Base-by-base conservation (phyloP, 2,888 invertebrate genomes). In the Acanthacorydalis orientalis region DNA sequence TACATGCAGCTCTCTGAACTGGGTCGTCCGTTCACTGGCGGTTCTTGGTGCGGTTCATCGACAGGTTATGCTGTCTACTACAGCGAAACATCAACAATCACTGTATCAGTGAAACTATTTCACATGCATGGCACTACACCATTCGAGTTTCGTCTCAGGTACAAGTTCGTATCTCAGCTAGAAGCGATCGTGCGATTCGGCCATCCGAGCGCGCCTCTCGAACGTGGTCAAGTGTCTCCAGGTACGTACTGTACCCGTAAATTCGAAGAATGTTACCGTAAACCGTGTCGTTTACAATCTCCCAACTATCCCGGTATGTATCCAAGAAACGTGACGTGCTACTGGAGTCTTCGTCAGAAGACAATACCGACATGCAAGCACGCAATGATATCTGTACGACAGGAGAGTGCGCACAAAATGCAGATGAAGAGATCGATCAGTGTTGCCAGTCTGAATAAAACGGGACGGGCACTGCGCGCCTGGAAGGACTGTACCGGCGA, bases 271-370 rank as follows among this genome's bases (percentile, higher is more conserved):
- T 83, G 87, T 68, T 82, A 85, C 62, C 77, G 83, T 52, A 86
- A 85, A 60, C 80, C 82, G 50, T 90, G 91, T 62, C 79, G 86
- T 46, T 70, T 90, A 53, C 90, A 90, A 67, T 87, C 86, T 54
- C 90, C 91, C 46, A 90, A 90, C 67, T 91, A 88, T 63, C 90
- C 90, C 10, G 89, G 89, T 49, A 85, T 89, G 76, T 83, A 83
- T 58, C 83, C 82, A 7, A 70, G 91, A 53, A 92, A 92, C 67
- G 89, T 92, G 23, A 87, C 89, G 50, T 95, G 93, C 65, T 83
- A 87, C 64, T 88, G 89, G 75, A 86, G 85, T 52, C 71, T 90
- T 53, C 75, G 87, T 37, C 87, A 90, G 66, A 83, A 86, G 63
- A 80, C 80, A 59, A 82, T 87, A 52, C 87, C 89, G 11, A 86